Percentiles rank a stretch among this genome's conserved stretches.
These are phyloP conservation scores for Diuraphis noxia DNA, from an alignment of 1,140 invertebrate genomes.

Conservation along the genomic window DNA sequence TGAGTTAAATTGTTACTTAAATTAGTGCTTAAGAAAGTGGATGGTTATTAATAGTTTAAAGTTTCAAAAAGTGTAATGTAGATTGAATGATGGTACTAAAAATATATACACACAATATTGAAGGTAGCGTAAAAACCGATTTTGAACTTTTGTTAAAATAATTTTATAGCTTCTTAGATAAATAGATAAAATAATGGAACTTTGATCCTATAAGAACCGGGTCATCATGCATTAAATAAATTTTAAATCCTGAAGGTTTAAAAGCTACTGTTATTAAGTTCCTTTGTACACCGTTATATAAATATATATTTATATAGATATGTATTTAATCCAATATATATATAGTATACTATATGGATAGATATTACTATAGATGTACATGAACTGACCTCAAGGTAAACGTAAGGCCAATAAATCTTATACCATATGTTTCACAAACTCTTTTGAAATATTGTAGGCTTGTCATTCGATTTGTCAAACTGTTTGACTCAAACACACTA, in stretches of 20 bases:
- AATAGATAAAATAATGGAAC: slow-evolving; percentile 16
- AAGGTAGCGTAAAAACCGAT: slow-evolving; percentile 9
- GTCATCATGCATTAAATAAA: background rate
- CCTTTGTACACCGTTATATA: background rate
- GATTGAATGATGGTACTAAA: background rate
- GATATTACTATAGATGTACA: background rate
- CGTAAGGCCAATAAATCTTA: background rate
- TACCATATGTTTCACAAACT: background rate
- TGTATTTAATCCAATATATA: too few relatives aligned
- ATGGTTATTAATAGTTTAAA: background rate
- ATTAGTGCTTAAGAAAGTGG: background rate
- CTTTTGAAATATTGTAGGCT: background rate
- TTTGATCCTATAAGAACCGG: background rate
- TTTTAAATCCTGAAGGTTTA: background rate
- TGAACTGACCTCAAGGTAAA: background rate
- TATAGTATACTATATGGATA: background rate
- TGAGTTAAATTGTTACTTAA: background rate
- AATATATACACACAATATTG: background rate
- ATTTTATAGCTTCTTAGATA: slow-evolving; percentile 1
- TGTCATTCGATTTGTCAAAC: too few relatives aligned
- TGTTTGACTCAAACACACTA: too few relatives aligned
- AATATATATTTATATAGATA: background rate
- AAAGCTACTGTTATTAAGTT: background rate
- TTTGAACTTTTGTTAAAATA: background rate
- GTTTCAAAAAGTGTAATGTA: background rate